Percentiles rank a stretch among this genome's conserved stretches.
Evolutionary conservation across 2,113 vertebrate genomes (phyloP).

Genomic region (Formicarius rufipectus): DNA sequence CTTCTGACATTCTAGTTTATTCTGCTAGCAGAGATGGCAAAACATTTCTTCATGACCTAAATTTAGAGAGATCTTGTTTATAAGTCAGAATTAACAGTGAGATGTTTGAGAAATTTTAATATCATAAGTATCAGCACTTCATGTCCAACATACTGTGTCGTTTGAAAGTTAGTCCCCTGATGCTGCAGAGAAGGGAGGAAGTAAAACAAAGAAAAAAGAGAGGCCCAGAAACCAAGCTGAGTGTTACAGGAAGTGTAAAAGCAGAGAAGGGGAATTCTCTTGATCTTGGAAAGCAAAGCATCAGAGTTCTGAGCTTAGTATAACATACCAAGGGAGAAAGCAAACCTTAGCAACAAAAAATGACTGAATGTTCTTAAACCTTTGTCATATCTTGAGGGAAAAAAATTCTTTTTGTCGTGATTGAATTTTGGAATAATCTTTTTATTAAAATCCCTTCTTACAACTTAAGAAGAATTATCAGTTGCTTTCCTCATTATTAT

Average conservation of each 20-base stretch:
- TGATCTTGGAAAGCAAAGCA: neutral
- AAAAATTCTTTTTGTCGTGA: neutral
- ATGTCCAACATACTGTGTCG: neutral
- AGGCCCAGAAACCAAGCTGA: neutral
- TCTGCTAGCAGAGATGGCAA: neutral
- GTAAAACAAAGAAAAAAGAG: neutral
- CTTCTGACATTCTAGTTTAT: neutral
- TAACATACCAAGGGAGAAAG: neutral
- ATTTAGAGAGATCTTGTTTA: neutral
- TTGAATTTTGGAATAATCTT: neutral
- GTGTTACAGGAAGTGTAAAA: neutral
- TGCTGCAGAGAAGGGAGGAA: neutral
- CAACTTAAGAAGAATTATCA: neutral
- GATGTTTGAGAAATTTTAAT: fast-evolving
- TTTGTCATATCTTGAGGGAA: neutral
- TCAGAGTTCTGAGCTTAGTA: neutral
- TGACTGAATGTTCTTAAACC: neutral
- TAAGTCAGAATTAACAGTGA: neutral
- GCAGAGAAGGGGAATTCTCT: neutral
- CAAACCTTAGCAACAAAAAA: neutral
- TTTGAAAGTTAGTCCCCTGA: neutral
- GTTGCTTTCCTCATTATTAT: neutral
- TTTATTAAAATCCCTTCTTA: neutral
- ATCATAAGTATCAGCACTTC: neutral
- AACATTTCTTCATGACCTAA: neutral